Evolutionary conservation across 2,888 invertebrate genomes (phyloP), one percentile per base, ranked within the genome.

Genomic region (Augiades crinisus): DNA sequence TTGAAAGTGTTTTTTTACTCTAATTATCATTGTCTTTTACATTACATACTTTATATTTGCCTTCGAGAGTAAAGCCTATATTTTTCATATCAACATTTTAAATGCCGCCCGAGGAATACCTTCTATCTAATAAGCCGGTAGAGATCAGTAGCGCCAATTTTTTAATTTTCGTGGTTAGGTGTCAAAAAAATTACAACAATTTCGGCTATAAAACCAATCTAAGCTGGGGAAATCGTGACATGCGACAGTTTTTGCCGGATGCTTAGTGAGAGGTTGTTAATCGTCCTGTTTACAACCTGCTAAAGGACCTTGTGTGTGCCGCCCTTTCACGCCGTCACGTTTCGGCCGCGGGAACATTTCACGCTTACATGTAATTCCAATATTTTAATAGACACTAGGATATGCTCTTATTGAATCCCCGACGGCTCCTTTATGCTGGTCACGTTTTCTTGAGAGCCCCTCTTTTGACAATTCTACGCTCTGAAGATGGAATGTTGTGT

Each of bases 221-320:
- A 43, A 31, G 30, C 21, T 40, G 27, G 10, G 5, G 19, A 44
- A 45, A 56, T 46, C 55, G 56, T 61, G 55, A 56, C 27, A 49
- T 57, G 72, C 70, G 81, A 77, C 72, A 78, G 72, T 78, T 10
- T 76, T 78, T 13, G 10, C 70, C 72, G 75, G 72, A 73, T 76
- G 69, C 53, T 61, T 61, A 64, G 78, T 75, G 69, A 77, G 75
- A 72, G 72, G 60, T 72, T 64, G 82, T 78, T 85, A 86, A 83
- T 80, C 73, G 71, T 59, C 61, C 62, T 84, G 85, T 88, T 86
- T 82, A 89, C 88, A 89, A 89, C 88, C 86, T 88, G 87, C 80
- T 65, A 65, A 64, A 68, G 69, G 65, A 70, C 64, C 68, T 74
- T 70, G 61, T 63, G 55, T 13, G 58, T 52, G 73, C 81, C 80